A percentile compares a stretch with the other conserved stretches of the same genome.
Evolutionary conservation across 2,888 invertebrate genomes (phyloP).

Genomic region (Rhamphomyia laevipes): DNA sequence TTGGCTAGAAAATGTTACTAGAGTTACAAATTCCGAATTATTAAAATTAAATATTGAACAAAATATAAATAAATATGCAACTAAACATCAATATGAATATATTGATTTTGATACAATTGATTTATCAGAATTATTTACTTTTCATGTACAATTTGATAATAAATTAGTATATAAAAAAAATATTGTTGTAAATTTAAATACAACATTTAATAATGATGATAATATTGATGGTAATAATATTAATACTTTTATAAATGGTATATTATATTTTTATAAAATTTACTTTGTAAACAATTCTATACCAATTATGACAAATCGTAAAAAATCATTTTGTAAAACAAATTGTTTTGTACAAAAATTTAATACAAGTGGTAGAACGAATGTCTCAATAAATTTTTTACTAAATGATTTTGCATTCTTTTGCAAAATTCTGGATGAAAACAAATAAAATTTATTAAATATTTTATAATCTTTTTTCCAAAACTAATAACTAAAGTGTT

Average conservation of each 20-base stretch:
- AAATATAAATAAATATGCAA: slow-evolving; percentile 11
- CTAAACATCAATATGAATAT: slow-evolving; percentile 12
- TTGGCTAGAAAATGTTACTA: slow-evolving; percentile 10
- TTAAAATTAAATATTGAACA: slow-evolving; percentile 4
- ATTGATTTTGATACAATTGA: slow-evolving; percentile 8
- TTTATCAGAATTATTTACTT: slow-evolving; percentile 9
- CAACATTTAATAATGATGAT: not conserved
- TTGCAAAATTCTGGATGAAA: slow-evolving; percentile 4
- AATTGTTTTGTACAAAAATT: slow-evolving; percentile 12
- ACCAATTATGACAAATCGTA: slow-evolving; percentile 10
- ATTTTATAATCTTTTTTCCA: not conserved
- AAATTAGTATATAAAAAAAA: slow-evolving; percentile 6
- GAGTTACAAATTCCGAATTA: slow-evolving; percentile 5
- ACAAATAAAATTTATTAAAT: not conserved
- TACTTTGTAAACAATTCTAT: slow-evolving; percentile 9
- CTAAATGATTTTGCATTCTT: slow-evolving; percentile 12
- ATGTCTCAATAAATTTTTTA: slow-evolving; percentile 8
- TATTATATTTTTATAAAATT: slow-evolving; percentile 13
- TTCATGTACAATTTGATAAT: slow-evolving; percentile 9
- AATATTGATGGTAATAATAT: not conserved
- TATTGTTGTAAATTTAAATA: slow-evolving; percentile 9
- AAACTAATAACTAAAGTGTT: not conserved
- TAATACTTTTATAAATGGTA: slow-evolving; percentile 10
- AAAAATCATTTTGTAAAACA: slow-evolving; percentile 10
- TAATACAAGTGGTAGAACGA: slow-evolving; percentile 4